These are phyloP conservation scores for Acanthosepion pharaonis DNA, from an alignment of 2,888 invertebrate genomes.

Conservation along the genomic window DNA sequence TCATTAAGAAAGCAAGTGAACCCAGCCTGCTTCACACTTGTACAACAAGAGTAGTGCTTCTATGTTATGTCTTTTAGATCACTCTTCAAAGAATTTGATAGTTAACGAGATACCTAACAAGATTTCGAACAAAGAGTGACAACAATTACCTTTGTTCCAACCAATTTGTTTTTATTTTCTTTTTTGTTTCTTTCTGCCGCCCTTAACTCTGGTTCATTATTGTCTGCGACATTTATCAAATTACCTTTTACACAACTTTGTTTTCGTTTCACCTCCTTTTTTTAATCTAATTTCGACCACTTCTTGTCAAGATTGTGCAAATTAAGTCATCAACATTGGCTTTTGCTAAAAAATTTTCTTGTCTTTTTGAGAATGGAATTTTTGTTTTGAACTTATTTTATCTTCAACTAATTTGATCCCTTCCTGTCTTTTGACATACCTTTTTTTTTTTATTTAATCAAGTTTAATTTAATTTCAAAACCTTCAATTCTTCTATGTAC, in stretches of 20 bases:
- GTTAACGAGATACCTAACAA: slow-evolving; percentile 22
- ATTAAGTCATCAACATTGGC: not conserved
- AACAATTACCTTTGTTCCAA: slow-evolving; percentile 22
- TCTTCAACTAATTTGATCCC: slow-evolving; percentile 5
- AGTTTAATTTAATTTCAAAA: slow-evolving; percentile 10
- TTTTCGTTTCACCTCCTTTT: not conserved
- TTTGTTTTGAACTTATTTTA: not conserved
- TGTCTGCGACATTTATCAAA: not conserved
- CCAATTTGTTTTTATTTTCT: not conserved
- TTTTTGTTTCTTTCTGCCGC: not conserved
- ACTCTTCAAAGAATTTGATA: not conserved
- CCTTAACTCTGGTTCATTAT: not conserved
- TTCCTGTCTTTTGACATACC: not conserved
- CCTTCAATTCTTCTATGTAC: not conserved
- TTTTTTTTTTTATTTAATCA: not conserved
- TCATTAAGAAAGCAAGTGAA: not conserved
- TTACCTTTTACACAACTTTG: not conserved
- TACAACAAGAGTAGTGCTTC: not conserved
- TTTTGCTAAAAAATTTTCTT: not conserved
- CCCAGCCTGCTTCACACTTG: not conserved
- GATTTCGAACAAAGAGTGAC: not conserved
- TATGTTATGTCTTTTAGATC: not conserved
- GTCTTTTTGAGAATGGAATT: not conserved
- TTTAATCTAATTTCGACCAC: not conserved
- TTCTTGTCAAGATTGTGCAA: not conserved